Percentiles rank a stretch among this genome's conserved stretches.
These are phyloP conservation scores for Rhagoletis zephyria DNA, from an alignment of 1,140 invertebrate species.

Conservation along the genomic window DNA sequence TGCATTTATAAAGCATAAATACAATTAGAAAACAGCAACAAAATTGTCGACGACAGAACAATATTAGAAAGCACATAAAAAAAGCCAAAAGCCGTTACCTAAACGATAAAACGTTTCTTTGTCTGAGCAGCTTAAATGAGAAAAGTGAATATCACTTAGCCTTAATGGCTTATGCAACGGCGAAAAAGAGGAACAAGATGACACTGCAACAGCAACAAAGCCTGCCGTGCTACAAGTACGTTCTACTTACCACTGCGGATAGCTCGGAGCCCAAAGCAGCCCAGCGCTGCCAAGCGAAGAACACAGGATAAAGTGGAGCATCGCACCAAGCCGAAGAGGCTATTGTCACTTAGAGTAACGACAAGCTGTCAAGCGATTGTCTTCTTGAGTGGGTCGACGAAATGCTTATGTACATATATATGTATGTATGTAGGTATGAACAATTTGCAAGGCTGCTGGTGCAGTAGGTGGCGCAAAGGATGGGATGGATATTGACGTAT, in stretches of 20 bases:
- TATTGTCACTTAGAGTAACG: slow-evolving; percentile 49
- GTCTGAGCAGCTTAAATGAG: slow-evolving; percentile 48
- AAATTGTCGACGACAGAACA: background rate
- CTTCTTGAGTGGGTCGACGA: slow-evolving; percentile 37
- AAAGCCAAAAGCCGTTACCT: slow-evolving; percentile 10
- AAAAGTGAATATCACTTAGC: slow-evolving; percentile 55
- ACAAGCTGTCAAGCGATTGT: slow-evolving; percentile 50
- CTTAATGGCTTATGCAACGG: slow-evolving; percentile 54
- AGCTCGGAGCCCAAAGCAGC: background rate
- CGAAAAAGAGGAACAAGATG: background rate
- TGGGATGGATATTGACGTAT: background rate
- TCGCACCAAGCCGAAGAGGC: slow-evolving; percentile 4
- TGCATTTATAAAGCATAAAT: slow-evolving; percentile 24
- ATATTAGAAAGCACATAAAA: slow-evolving; percentile 40
- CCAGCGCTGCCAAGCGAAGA: background rate
- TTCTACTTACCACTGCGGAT: slow-evolving; percentile 1
- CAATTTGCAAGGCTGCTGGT: background rate
- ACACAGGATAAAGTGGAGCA: slow-evolving; percentile 37
- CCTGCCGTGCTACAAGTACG: background rate
- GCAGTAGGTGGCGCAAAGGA: background rate
- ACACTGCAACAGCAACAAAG: slow-evolving; percentile 16
- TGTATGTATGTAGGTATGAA: background rate
- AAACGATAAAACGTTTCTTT: slow-evolving; percentile 16
- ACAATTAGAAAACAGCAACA: background rate
- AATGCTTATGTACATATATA: too few species aligned